These are phyloP conservation scores for Chamaetylas fuelleborni DNA, from an alignment of 2,113 vertebrate genomes.

Conservation along the genomic window DNA sequence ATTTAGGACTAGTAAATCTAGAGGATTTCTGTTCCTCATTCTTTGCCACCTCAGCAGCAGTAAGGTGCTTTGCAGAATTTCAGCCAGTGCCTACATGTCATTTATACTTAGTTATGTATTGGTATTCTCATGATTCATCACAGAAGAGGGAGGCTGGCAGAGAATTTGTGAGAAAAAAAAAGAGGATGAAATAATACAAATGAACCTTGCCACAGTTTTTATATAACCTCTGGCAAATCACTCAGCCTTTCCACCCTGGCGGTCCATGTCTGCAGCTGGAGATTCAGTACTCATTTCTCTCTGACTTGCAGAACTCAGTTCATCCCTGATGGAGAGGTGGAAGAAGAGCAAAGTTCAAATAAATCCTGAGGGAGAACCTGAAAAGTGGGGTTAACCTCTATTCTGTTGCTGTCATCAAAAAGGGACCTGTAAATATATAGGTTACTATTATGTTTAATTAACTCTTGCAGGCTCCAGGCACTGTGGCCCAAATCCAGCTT, in stretches of 20 bases:
- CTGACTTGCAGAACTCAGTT: background rate
- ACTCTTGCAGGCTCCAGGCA: slow-evolving; percentile 51
- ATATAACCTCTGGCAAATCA: background rate
- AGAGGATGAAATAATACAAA: background rate
- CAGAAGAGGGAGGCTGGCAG: background rate
- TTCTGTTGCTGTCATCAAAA: slow-evolving; percentile 65
- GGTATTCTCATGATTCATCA: background rate
- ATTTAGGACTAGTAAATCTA: slow-evolving; percentile 6
- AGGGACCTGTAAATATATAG: slow-evolving; percentile 52
- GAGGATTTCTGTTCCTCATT: slow-evolving; percentile 33
- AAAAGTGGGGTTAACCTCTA: slow-evolving; percentile 59
- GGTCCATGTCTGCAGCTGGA: background rate
- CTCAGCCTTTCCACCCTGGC: background rate
- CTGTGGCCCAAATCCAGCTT: slow-evolving; percentile 56
- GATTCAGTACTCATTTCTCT: background rate
- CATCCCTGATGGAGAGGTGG: background rate
- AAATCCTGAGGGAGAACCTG: slow-evolving; percentile 61
- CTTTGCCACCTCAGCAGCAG: background rate
- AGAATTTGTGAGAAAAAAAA: background rate
- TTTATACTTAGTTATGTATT: background rate
- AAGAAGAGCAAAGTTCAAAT: slow-evolving; percentile 55
- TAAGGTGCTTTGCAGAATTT: slow-evolving; percentile 33
- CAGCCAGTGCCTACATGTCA: background rate
- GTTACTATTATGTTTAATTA: slow-evolving; percentile 66
- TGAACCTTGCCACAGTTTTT: background rate